Evolutionary conservation across 2,888 invertebrate species (phyloP).

Genomic region (Strigamia transsilvanica): DNA sequence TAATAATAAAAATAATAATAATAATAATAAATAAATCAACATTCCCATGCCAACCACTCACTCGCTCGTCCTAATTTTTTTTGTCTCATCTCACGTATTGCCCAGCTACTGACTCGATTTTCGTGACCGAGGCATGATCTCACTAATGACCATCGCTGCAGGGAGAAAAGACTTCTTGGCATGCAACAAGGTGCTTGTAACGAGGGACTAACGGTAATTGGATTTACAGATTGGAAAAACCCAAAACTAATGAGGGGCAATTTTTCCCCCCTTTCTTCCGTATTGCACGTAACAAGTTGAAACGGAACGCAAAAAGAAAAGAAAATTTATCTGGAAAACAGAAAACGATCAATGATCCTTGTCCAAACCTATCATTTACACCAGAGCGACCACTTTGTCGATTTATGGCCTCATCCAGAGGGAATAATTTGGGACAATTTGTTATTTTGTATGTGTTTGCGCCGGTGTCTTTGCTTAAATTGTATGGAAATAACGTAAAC

Average conservation of each 20-base stretch:
- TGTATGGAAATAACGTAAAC: constrained; percentile 28
- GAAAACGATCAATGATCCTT: constrained; percentile 33
- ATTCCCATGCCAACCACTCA: neutral
- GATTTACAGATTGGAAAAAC: constrained; percentile 47
- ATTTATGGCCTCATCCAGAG: constrained; percentile 32
- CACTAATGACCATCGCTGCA: constrained; percentile 49
- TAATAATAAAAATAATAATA: neutral
- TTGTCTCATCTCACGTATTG: neutral
- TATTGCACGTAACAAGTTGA: constrained; percentile 26
- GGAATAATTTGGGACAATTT: constrained; percentile 44
- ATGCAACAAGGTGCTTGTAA: constrained; percentile 49
- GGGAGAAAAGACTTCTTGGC: constrained; percentile 42
- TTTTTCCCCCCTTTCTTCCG: neutral
- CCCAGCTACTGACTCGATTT: constrained; percentile 5
- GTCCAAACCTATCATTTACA: constrained; percentile 36
- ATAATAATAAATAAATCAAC: constrained; percentile 1
- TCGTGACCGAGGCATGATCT: constrained; percentile 45
- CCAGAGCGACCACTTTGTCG: neutral
- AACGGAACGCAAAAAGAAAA: neutral
- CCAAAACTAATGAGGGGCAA: constrained; percentile 42
- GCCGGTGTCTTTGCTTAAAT: constrained; percentile 22
- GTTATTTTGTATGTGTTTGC: constrained; percentile 26
- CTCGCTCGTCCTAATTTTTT: neutral
- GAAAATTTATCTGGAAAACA: constrained; percentile 19
- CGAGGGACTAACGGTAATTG: constrained; percentile 40